Conservation (phyloP, 1,140 invertebrate genomes). For the Pachypsylla venusta region DNA sequence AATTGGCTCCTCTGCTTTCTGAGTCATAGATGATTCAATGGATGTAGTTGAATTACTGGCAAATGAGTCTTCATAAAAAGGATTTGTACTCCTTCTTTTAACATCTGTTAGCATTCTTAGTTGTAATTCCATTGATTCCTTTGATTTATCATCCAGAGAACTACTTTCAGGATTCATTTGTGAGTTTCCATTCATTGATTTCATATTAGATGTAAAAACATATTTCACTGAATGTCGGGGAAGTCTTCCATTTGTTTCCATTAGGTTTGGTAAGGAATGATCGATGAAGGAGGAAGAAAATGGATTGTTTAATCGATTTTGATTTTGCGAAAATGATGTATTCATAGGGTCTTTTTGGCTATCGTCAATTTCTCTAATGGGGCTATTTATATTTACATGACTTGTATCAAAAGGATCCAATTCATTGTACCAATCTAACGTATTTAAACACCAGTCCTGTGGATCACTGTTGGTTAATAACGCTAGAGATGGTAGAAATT, state of each 20-base stretch:
- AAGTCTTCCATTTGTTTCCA: background rate
- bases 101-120: constrained; percentile 1
- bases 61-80: background rate
- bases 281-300: too few relatives aligned
- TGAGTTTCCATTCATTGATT: background rate
- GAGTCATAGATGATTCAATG: background rate
- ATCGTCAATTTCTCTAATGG: background rate
- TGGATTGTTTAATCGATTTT: background rate
- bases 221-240: background rate
- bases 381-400: background rate
- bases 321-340: background rate
- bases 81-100: background rate
- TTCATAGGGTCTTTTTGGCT: background rate
- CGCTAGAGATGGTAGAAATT: too few relatives aligned
- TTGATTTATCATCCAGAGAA: background rate
- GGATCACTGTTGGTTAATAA: too few relatives aligned
- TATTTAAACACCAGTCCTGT: background rate
- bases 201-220: background rate
- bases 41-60: background rate
- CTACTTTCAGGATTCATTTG: background rate
- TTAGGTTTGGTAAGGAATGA: too few relatives aligned
- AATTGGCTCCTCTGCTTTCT: background rate
- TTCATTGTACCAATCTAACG: background rate
- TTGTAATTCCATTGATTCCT: constrained; percentile 1
- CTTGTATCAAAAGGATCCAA: background rate